Evolutionary conservation across 2,888 invertebrate genomes (phyloP).

Genomic region (Cosmopolites sordidus): DNA sequence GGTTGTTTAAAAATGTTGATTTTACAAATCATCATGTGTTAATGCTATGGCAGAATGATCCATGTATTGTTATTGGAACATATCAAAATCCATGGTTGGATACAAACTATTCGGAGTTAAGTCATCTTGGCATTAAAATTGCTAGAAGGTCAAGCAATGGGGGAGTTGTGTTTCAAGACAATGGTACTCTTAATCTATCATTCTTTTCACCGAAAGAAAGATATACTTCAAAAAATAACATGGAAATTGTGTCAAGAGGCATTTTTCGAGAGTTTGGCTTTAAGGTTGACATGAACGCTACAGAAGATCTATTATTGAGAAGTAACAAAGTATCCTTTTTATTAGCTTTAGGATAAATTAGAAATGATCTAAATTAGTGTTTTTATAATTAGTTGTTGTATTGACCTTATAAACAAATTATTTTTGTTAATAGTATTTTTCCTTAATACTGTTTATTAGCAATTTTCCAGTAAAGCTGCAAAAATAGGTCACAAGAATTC

Average conservation of each 20-base stretch:
- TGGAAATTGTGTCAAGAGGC: slow-evolving; percentile 79
- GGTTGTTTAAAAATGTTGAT: slow-evolving; percentile 86
- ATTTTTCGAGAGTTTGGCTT: slow-evolving; percentile 79
- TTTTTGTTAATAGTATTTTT: no score
- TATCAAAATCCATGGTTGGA: slow-evolving; percentile 98
- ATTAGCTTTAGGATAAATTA: no score
- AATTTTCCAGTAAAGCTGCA: slow-evolving; percentile 95
- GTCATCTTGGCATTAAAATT: slow-evolving; percentile 65
- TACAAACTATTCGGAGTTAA: slow-evolving; percentile 68
- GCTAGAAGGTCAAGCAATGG: slow-evolving; percentile 93
- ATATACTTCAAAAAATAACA: slow-evolving; percentile 77
- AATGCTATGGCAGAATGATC: slow-evolving; percentile 89
- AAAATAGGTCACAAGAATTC: slow-evolving; percentile 82
- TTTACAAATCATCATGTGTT: slow-evolving; percentile 79
- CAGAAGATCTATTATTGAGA: slow-evolving; percentile 85
- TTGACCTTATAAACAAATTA: no score
- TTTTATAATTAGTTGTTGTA: no score
- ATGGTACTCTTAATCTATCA: slow-evolving; percentile 87
- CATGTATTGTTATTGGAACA: slow-evolving; percentile 92
- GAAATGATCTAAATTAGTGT: no score
- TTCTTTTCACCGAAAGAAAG: slow-evolving; percentile 78
- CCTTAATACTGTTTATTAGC: slow-evolving; percentile 34
- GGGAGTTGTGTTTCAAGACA: slow-evolving; percentile 94
- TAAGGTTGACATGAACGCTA: slow-evolving; percentile 69
- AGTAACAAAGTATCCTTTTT: slow-evolving; percentile 67